phyloP scores from a whole-genome alignment of 2,797 vertebrate species.

The Pipistrellus nathusii region DNA sequence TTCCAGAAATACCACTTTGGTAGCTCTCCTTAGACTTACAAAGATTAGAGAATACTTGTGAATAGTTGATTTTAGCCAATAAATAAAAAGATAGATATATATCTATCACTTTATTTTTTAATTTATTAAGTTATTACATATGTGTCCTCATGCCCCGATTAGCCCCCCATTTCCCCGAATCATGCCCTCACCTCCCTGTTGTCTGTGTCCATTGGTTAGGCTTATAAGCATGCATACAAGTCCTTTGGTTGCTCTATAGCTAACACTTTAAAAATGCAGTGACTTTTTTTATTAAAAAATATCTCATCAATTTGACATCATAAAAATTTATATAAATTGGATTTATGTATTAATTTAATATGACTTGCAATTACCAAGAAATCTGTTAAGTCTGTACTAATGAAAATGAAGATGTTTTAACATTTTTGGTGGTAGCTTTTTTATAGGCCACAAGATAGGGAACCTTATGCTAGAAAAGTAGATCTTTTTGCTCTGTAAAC shows the following conservation, averaged over 20 bases:
- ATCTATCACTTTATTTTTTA: not conserved
- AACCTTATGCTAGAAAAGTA: not conserved
- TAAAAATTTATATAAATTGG: not conserved
- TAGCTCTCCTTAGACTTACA: conserved; percentile 34
- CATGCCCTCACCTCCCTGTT: too few relatives aligned
- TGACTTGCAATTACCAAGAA: not conserved
- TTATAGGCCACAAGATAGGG: not conserved
- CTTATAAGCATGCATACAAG: too few relatives aligned
- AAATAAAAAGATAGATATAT: not conserved
- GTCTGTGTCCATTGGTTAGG: too few relatives aligned
- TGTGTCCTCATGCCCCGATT: too few relatives aligned
- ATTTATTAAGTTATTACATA: too few relatives aligned
- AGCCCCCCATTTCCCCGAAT: too few relatives aligned
- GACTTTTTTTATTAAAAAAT: conserved; percentile 25
- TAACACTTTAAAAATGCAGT: conserved; percentile 48
- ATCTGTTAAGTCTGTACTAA: conserved; percentile 10
- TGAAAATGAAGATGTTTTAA: conserved; percentile 11
- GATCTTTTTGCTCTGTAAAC: not conserved
- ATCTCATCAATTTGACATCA: not conserved
- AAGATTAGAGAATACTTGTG: not conserved
- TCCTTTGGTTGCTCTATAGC: not conserved
- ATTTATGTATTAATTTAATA: not conserved
- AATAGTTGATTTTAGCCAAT: not conserved
- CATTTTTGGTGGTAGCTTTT: not conserved
- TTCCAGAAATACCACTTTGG: conserved; percentile 28